Evolutionary conservation across 2,797 vertebrate species (phyloP).

Genomic region (Siniperca scherzeri): DNA sequence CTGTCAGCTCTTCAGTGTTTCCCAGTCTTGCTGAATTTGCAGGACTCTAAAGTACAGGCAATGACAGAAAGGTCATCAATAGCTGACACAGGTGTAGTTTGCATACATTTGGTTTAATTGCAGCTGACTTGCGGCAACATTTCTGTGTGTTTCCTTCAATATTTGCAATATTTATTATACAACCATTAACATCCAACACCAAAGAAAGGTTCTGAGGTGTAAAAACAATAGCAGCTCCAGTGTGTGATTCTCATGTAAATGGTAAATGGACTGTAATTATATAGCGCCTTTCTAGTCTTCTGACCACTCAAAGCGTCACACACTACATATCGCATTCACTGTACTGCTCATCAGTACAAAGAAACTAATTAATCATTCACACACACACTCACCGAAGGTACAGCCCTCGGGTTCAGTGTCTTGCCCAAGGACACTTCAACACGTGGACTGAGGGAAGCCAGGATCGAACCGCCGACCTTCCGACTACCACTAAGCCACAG

Average conservation of each 20-base stretch:
- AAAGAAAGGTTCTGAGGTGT: not conserved
- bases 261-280: too few relatives aligned
- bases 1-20: not conserved
- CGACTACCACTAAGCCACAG: too few relatives aligned
- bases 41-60: not conserved
- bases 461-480: too few relatives aligned
- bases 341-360: too few relatives aligned
- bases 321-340: too few relatives aligned
- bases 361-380: too few relatives aligned
- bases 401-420: too few relatives aligned
- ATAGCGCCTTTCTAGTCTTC: too few relatives aligned
- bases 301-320: too few relatives aligned
- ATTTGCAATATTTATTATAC: not conserved
- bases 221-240: not conserved
- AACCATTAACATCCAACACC: not conserved
- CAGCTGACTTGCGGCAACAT: not conserved
- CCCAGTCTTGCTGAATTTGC: not conserved
- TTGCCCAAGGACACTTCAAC: too few relatives aligned
- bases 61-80: slow-evolving; percentile 1
- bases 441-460: too few relatives aligned
- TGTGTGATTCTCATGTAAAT: not conserved
- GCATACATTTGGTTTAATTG: not conserved
- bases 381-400: too few relatives aligned
- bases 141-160: not conserved
- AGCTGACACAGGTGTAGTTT: not conserved